phyloP scores from a whole-genome alignment of 2,113 vertebrate species.

The Brachyistius frenatus region DNA sequence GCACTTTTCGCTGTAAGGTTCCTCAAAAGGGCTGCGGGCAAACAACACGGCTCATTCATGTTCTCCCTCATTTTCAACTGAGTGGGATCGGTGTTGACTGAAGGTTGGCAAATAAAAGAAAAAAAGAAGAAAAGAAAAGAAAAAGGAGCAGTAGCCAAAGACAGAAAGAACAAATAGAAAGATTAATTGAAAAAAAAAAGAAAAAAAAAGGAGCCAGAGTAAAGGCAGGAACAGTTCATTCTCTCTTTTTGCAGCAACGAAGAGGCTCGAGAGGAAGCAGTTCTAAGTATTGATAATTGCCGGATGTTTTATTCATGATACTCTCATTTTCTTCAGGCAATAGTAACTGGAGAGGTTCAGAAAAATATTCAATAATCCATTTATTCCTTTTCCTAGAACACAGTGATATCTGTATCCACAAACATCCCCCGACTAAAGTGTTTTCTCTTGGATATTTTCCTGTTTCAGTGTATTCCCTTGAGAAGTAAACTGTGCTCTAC shows the following conservation, averaged over 20 bases:
- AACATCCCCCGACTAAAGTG: slow-evolving; percentile 10
- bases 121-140: background rate
- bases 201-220: slow-evolving; percentile 8
- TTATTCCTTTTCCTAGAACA: background rate
- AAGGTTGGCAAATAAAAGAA: slow-evolving; percentile 18
- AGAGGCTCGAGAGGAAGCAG: slow-evolving; percentile 17
- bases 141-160: background rate
- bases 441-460: slow-evolving; percentile 7
- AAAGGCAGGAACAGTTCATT: slow-evolving; percentile 20
- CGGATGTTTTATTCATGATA: slow-evolving; percentile 16
- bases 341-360: background rate
- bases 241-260: slow-evolving; percentile 15
- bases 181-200: slow-evolving; percentile 21
- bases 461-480: slow-evolving; percentile 15
- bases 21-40: slow-evolving; percentile 51
- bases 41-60: slow-evolving; percentile 47
- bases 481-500: slow-evolving; percentile 17
- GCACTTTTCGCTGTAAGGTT: slow-evolving; percentile 55
- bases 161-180: slow-evolving; percentile 24
- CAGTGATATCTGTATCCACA: slow-evolving; percentile 6
- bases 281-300: slow-evolving; percentile 33
- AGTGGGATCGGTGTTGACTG: slow-evolving; percentile 30
- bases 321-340: slow-evolving; percentile 1
- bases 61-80: slow-evolving; percentile 22
- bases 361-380: slow-evolving; percentile 19